Conservation (phyloP, 2,113 vertebrate species). For the Motacilla tschutschensis region DNA sequence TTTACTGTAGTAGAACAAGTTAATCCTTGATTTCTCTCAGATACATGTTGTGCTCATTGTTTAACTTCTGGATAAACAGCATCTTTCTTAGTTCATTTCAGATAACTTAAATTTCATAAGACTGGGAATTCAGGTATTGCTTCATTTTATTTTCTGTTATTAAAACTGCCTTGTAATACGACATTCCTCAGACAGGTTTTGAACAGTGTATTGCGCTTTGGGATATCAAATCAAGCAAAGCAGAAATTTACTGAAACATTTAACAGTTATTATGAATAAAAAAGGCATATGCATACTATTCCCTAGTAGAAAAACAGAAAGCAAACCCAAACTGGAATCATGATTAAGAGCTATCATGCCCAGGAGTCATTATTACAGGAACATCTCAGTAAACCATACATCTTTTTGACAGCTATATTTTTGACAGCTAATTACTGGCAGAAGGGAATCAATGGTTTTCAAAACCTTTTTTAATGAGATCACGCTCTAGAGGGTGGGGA, state of each 20-base stretch:
- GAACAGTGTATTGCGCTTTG: background rate
- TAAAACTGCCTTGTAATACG: background rate
- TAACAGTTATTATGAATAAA: background rate
- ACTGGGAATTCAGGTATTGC: background rate
- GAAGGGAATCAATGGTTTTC: background rate
- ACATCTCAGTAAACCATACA: background rate
- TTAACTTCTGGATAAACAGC: background rate
- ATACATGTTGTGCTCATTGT: background rate
- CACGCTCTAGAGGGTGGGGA: background rate
- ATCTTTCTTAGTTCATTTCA: background rate
- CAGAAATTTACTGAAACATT: conserved; percentile 14
- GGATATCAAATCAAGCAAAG: background rate
- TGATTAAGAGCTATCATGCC: background rate
- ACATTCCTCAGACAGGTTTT: background rate
- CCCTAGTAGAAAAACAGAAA: background rate
- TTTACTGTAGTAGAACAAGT: background rate
- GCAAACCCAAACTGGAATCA: background rate
- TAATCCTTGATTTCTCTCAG: background rate
- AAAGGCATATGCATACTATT: background rate
- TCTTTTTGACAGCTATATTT: background rate
- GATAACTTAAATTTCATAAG: background rate
- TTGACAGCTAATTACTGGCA: background rate
- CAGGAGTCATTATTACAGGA: background rate
- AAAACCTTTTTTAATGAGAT: background rate
- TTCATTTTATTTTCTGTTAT: background rate